Evolutionary conservation across 2,113 vertebrate genomes (phyloP), one percentile per base, ranked within the genome.

Genomic region (Symphodus melops): DNA sequence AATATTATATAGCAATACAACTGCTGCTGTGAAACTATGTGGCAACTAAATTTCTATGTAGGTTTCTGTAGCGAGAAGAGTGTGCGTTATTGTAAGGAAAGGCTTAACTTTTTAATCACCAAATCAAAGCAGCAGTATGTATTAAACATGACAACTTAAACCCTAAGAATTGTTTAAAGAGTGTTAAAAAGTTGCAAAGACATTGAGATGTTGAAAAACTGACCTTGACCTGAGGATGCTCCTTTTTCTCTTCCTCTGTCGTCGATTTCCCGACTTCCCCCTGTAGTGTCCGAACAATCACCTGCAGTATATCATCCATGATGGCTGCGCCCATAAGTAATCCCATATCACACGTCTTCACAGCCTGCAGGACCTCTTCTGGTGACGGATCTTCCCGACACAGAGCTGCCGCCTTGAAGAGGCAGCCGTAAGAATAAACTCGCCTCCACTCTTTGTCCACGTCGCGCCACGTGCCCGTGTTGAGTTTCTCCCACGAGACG

Each of bases 401-500:
- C 58, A 96, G 79, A 4, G 94, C 91, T 5, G 93, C 82, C 20
- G 90, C 95, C 73, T 96, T 96, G 69, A 98, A 95, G 1, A 98
- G 92, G 86, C 97, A 98, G 74, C 96, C 95, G 0, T 95, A 94
- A 1, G 96, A 75, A 33, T 96, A 99, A 0, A 95, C 94, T 0
- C 91, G 91, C 8, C 97, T 94, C 97, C 97, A 98, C 33, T 94
- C 96, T 75, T 95, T 95, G 84, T 94, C 88, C 73, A 99, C 91
- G 0, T 95, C 90, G 9, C 79, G 88, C 97, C 97, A 99, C 0
- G 94, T 93, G 1, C 95, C 95, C 0, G 88, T 92, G 89, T 98
- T 97, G 75, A 99, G 95, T 57, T 89, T 94, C 88, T 98, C 97
- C 97, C 97, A 98, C 1, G 96, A 85, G 46, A 94, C 92, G 77